These are phyloP conservation scores for Neoseiulus cucumeris DNA, from an alignment of 1,140 invertebrate genomes.

Conservation along the genomic window DNA sequence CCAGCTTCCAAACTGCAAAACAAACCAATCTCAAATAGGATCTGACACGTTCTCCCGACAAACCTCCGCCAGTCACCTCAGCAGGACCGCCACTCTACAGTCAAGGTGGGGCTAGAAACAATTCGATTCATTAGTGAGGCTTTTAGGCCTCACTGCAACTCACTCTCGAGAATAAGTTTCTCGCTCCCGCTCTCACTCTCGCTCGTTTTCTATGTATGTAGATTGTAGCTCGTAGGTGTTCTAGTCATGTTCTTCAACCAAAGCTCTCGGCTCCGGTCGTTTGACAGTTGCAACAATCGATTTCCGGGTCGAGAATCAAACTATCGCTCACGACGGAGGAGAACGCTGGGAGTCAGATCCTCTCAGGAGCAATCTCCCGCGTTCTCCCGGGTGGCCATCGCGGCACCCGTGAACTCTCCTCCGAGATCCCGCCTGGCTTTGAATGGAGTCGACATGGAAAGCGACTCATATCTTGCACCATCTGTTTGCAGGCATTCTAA, in stretches of 20 bases:
- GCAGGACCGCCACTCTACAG: slow-evolving; percentile 10
- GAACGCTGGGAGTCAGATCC: not conserved
- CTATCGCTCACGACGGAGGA: too few species aligned
- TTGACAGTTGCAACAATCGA: too few species aligned
- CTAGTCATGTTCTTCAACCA: too few species aligned
- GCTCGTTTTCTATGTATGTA: too few species aligned
- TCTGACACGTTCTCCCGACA: slow-evolving; percentile 8
- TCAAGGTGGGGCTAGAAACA: not conserved
- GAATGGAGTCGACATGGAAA: not conserved
- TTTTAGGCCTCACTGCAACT: not conserved
- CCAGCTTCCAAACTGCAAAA: not conserved
- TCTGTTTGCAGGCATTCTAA: not conserved
- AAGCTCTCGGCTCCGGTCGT: too few species aligned
- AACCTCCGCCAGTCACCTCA: slow-evolving; percentile 11
- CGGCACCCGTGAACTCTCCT: not conserved
- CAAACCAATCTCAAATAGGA: not conserved
- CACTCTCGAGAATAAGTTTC: not conserved
- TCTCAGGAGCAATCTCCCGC: not conserved
- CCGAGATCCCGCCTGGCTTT: not conserved
- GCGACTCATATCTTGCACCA: not conserved
- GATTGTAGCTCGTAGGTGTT: too few species aligned
- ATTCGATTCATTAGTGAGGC: not conserved
- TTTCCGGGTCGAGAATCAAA: too few species aligned
- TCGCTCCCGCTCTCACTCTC: too few species aligned
- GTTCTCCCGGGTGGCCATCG: not conserved